Conservation (phyloP, 2,113 vertebrate genomes). For the Kobus ellipsiprymnus region DNA sequence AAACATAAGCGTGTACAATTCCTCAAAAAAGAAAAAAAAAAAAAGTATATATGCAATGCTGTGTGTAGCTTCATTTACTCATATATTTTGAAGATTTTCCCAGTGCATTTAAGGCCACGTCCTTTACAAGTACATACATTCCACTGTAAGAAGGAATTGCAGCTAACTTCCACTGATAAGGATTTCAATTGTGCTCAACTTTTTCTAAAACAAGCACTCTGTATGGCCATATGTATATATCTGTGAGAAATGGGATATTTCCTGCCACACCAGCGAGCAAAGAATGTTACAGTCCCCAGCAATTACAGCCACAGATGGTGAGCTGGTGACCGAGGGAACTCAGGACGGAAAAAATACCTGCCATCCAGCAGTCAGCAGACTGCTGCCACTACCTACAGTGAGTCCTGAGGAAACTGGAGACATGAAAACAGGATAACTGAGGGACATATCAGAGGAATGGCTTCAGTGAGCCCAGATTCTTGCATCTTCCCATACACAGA, state of each 20-base stretch:
- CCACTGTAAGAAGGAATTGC: neutral
- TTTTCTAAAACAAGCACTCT: neutral
- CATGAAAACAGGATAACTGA: neutral
- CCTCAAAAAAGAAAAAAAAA: no score
- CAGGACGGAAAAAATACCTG: neutral
- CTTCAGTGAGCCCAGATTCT: neutral
- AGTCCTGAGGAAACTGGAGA: neutral
- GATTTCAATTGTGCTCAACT: neutral
- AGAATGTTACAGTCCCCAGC: neutral
- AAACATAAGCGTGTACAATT: fast-evolving
- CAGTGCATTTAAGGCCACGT: neutral
- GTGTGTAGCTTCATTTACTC: no score
- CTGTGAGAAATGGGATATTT: neutral
- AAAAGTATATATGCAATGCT: no score
- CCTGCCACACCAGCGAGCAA: neutral
- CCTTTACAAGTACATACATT: neutral
- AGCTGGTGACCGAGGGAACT: neutral
- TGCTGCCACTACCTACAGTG: neutral
- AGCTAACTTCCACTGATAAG: neutral
- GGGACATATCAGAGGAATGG: neutral
- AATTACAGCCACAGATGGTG: neutral
- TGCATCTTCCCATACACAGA: neutral
- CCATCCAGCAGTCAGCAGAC: neutral
- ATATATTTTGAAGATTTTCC: neutral
- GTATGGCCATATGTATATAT: no score